Percentiles rank a stretch among this genome's conserved stretches.
Conservation (phyloP, 2,888 invertebrate genomes). For the Synanthedon tipuliformis region DNA sequence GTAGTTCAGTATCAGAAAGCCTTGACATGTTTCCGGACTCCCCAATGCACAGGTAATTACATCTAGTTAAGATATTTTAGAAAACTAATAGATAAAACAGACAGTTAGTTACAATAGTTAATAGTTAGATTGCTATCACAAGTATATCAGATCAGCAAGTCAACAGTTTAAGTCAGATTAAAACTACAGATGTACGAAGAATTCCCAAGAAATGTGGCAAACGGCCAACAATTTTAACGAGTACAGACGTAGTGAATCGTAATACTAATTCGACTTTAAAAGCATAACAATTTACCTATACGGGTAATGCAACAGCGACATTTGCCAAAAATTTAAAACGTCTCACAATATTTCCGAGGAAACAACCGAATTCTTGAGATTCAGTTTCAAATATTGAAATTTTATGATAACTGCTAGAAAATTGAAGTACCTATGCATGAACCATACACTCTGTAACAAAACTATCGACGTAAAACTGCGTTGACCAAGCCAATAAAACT, state of each 20-base stretch:
- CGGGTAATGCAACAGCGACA: constrained; percentile 30
- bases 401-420: constrained; percentile 39
- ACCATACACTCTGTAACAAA: constrained; percentile 47
- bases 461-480: constrained; percentile 53
- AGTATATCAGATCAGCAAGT: constrained; percentile 6
- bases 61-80: background rate
- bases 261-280: constrained; percentile 58
- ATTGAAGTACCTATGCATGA: constrained; percentile 36
- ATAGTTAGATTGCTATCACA: constrained; percentile 10
- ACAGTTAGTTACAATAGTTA: too few relatives aligned
- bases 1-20: constrained; percentile 91
- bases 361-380: background rate
- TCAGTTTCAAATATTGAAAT: constrained; percentile 33
- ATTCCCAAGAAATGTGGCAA: constrained; percentile 41
- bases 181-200: constrained; percentile 26
- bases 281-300: constrained; percentile 44
- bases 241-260: constrained; percentile 31
- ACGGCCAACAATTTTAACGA: constrained; percentile 42
- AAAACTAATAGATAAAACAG: background rate
- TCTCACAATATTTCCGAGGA: background rate
- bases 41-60: constrained; percentile 78
- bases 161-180: constrained; percentile 3
- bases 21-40: constrained; percentile 92
- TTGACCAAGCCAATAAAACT: constrained; percentile 66
- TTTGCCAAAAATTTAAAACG: constrained; percentile 38